Conservation (phyloP, 2,888 invertebrate species). For the Acronicta leporina region DNA sequence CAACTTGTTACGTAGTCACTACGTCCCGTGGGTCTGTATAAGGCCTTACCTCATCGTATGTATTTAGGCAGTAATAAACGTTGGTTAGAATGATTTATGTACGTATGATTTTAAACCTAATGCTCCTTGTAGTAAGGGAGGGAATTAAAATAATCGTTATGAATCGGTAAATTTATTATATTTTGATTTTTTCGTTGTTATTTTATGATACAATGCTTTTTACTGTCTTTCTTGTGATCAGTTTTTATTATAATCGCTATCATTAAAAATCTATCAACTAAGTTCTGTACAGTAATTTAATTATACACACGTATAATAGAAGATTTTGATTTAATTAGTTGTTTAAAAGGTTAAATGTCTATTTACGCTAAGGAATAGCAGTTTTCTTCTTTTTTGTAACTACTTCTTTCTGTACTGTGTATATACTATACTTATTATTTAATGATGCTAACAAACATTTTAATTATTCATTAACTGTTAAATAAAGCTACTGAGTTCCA, state of each 20-base stretch:
- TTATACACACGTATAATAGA: too few relatives aligned
- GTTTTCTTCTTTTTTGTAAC: too few relatives aligned
- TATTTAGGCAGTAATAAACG: constrained; percentile 33
- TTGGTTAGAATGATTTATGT: constrained; percentile 43
- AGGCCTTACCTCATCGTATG: constrained; percentile 32
- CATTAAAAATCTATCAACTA: not conserved
- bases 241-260: not conserved
- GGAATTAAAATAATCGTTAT: not conserved
- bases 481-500: constrained; percentile 7
- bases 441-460: not conserved
- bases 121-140: constrained; percentile 7
- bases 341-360: too few relatives aligned
- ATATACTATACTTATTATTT: too few relatives aligned
- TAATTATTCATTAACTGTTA: constrained; percentile 12
- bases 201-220: not conserved
- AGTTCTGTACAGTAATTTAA: too few relatives aligned
- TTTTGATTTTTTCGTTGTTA: not conserved
- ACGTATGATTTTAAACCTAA: constrained; percentile 30
- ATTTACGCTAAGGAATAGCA: too few relatives aligned
- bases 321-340: too few relatives aligned
- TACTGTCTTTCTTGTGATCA: not conserved
- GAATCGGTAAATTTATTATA: not conserved
- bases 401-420: too few relatives aligned
- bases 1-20: constrained; percentile 47
- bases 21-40: constrained; percentile 33